Evolutionary conservation across 2,797 vertebrate species (phyloP), one percentile per base, ranked within the genome.

Genomic region (Anisognathus igniventris): DNA sequence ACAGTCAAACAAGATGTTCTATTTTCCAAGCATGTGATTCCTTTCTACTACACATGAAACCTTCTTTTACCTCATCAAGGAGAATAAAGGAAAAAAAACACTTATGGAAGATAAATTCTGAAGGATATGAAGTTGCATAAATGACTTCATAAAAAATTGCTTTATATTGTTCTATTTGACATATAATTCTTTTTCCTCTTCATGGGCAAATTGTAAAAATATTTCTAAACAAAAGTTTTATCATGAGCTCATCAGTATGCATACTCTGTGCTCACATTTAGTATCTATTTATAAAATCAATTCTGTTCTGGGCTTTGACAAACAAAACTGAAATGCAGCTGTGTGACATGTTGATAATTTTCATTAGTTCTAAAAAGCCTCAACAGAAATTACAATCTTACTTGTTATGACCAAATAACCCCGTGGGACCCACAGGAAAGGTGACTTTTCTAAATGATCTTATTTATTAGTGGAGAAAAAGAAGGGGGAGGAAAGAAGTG

Each of bases 251-350:
- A 98, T 97, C 98, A 98, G 96, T 95, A 98, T 98, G 97, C 97
- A 96, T 68, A 81, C 91, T 96, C 94, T 93, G 93, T 97, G 78
- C 96, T 97, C 97, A 97, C 94, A 98, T 98, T 98, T 98, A 98
- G 96, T 95, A 97, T 97, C 97, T 98, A 98, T 98, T 98, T 98
- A 98, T 98, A 98, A 98, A 98, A 98, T 96, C 97, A 98, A 98
- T 98, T 98, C 96, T 97, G 96, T 97, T 97, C 96, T 90, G 96
- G 95, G 92, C 96, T 97, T 95, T 96, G 96, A 97, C 96, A 98
- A 98, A 98, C 97, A 98, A 98, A 98, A 97, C 96, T 95, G 95
- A 98, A 98, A 98, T 97, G 97, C 97, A 98, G 97, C 98, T 98
- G 98, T 98, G 97, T 90, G 97, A 97, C 97, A 98, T 94, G 97